Evolutionary conservation across 2,888 invertebrate species (phyloP), one percentile per base, ranked within the genome.

Genomic region (Mycalesis mineus): DNA sequence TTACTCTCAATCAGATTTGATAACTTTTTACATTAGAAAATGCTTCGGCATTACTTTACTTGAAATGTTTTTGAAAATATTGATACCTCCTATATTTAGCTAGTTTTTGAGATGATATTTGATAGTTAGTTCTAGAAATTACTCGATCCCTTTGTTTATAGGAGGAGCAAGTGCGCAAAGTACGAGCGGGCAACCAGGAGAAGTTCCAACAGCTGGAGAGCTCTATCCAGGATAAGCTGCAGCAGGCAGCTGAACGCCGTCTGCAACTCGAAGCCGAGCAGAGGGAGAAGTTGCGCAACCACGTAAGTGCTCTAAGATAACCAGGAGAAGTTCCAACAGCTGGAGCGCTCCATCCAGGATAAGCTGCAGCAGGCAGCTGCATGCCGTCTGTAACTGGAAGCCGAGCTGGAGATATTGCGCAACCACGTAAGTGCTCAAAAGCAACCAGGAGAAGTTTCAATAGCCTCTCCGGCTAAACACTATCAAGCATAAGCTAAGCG

Each of bases 111-210:
- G 3, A 5, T 22, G 22, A 22, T 22, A 22, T 4, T 22, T 22
- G 22, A 22, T 22, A 5, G 5, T 22, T 4, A 5, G 22, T 5
- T 22, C 22, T 22, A 22, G 22, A 22, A 22, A 22, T 22, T 2
- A 22, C 2, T 4, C 22, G 2, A 22, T 22, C 5, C 2, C 7
- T 45, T 52, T 29, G 14, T 14, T 50, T 47, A 3, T 58, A 95
- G 95, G 95, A 95, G 88, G 94, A 94, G 63, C 94, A 94, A 79
- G 94, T 93, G 37, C 91, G 91, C 78, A 93, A 93, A 69, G 94
- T 95, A 60, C 93, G 94, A 70, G 87, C 91, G 55, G 91, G 91
- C 68, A 93, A 94, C 87, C 90, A 91, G 73, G 92, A 92, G 73
- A 92, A 92, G 70, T 92, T 94, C 77, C 91, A 92, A 71, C 92